phyloP scores from a whole-genome alignment of 1,140 invertebrate genomes.

The Platorchestia sp. region DNA sequence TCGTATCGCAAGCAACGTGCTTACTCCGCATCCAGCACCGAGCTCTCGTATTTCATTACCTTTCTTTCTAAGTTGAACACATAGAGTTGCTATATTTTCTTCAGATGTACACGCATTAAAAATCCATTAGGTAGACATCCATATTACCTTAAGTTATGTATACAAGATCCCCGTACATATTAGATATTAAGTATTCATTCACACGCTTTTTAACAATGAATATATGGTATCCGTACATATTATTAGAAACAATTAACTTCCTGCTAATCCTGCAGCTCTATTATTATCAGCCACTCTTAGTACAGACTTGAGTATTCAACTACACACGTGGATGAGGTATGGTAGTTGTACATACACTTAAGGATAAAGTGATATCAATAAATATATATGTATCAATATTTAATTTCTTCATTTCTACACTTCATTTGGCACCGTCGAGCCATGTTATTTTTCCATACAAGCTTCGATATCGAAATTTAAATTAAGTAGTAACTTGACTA shows the following conservation, averaged over 20 bases:
- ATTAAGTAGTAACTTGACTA: neutral
- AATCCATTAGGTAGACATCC: too few species aligned
- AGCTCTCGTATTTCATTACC: too few species aligned
- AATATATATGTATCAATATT: neutral
- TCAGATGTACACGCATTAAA: neutral
- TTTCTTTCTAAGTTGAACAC: too few species aligned
- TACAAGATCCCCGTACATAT: neutral
- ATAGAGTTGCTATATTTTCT: too few species aligned
- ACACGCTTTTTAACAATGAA: neutral
- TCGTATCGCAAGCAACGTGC: too few species aligned
- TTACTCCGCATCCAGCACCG: too few species aligned
- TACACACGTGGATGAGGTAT: neutral
- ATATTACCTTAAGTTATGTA: neutral
- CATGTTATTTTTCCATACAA: neutral
- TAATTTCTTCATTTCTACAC: neutral
- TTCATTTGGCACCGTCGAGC: neutral
- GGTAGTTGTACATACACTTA: constrained; percentile 1
- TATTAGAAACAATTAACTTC: neutral
- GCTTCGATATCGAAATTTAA: neutral
- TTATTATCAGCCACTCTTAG: neutral
- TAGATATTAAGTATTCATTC: neutral
- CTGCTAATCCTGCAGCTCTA: neutral
- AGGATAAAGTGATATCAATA: neutral
- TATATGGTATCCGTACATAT: neutral
- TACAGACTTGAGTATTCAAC: neutral